Conservation (phyloP, 2,797 vertebrate genomes). For the Centropyge bicolor region DNA sequence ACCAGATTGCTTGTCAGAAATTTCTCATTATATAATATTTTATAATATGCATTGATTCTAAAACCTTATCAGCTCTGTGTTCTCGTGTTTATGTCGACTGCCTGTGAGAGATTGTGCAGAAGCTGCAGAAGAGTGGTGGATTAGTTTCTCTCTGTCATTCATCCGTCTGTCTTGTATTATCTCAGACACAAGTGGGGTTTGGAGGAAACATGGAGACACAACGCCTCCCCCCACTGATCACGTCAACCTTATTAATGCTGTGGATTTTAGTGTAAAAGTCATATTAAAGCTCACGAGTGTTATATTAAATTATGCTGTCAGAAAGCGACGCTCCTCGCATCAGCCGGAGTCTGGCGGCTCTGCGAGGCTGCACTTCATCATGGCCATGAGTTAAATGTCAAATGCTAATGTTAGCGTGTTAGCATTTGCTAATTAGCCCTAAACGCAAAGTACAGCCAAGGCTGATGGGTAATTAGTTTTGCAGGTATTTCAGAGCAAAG, state of each 20-base stretch:
- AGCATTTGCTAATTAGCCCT: neutral
- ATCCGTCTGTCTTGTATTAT: slow-evolving; percentile 3
- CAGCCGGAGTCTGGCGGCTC: neutral
- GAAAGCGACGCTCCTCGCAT: neutral
- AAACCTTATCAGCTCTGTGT: slow-evolving; percentile 3
- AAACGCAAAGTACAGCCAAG: neutral
- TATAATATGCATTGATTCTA: slow-evolving; percentile 5
- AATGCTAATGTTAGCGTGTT: neutral
- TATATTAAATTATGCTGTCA: neutral
- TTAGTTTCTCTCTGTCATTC: slow-evolving; percentile 1
- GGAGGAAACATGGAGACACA: neutral
- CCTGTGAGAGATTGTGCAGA: neutral
- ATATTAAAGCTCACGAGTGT: neutral
- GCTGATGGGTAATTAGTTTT: neutral
- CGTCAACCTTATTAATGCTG: neutral
- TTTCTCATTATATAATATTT: slow-evolving; percentile 10
- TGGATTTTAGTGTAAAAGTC: neutral
- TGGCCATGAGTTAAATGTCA: neutral
- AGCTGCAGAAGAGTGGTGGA: neutral
- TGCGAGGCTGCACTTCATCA: neutral
- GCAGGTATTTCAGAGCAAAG: neutral
- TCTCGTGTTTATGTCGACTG: neutral
- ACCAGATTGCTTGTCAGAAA: slow-evolving; percentile 22
- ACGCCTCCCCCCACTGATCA: neutral
- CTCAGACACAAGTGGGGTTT: neutral